These are phyloP conservation scores for Strigamia maritima DNA, from an alignment of 2,888 invertebrate genomes.

Conservation along the genomic window DNA sequence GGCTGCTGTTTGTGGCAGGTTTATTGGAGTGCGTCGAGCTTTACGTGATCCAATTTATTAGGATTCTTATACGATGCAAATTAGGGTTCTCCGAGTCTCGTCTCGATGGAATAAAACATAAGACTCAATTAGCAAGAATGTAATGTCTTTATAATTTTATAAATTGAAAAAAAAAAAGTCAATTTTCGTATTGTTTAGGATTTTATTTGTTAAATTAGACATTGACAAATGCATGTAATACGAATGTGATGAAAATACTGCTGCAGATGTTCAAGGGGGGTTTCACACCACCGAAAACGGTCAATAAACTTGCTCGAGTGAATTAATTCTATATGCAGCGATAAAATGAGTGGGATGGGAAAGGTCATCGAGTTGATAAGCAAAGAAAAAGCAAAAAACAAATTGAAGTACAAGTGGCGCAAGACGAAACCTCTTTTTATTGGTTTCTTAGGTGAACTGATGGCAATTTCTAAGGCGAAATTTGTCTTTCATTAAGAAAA, in stretches of 20 bases:
- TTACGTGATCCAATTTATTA: slow-evolving; percentile 4
- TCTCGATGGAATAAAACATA: not conserved
- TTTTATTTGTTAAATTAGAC: too few species aligned
- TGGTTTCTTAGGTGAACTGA: not conserved
- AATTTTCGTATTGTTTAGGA: too few species aligned
- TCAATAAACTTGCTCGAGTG: too few species aligned
- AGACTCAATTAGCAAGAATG: not conserved
- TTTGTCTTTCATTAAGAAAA: not conserved
- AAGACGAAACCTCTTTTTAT: not conserved
- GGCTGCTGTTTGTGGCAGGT: slow-evolving; percentile 4
- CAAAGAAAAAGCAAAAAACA: not conserved
- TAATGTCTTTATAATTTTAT: not conserved
- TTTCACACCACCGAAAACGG: too few species aligned
- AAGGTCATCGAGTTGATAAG: not conserved
- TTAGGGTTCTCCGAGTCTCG: not conserved
- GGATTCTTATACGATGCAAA: not conserved
- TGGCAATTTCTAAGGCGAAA: not conserved
- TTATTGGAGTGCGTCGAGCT: not conserved
- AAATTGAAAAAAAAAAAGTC: not conserved
- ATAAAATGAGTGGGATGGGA: not conserved
- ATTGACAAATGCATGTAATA: too few species aligned
- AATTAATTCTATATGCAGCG: too few species aligned
- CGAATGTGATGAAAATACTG: too few species aligned
- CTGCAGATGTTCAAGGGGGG: too few species aligned
- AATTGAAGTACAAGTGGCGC: not conserved